Evolutionary conservation across 2,888 invertebrate genomes (phyloP).

Genomic region (Melanostoma scalare): DNA sequence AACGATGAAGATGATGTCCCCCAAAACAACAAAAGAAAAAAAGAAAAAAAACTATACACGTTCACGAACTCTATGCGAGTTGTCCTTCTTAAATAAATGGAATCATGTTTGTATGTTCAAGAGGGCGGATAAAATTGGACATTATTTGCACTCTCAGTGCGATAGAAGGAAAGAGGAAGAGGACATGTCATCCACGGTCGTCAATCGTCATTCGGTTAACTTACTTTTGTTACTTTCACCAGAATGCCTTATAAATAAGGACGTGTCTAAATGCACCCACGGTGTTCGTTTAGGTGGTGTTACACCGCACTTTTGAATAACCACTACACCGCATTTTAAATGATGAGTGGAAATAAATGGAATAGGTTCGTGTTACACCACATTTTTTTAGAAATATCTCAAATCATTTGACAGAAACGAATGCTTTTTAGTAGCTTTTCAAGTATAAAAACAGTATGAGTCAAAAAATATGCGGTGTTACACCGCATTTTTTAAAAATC

Average conservation of each 20-base stretch:
- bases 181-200: conserved; percentile 12
- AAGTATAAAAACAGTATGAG: too few relatives aligned
- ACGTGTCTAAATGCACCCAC: too few relatives aligned
- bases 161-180: conserved; percentile 20
- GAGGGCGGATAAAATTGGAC: conserved; percentile 80
- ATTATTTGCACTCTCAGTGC: conserved; percentile 68
- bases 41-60: conserved; percentile 16
- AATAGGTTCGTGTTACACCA: too few relatives aligned
- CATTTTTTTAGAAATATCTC: too few relatives aligned
- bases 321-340: too few relatives aligned
- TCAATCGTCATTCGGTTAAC: conserved; percentile 28
- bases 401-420: too few relatives aligned
- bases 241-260: conserved; percentile 9
- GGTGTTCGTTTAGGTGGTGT: too few relatives aligned
- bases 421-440: too few relatives aligned
- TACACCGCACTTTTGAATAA: too few relatives aligned
- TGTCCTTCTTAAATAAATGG: conserved; percentile 59
- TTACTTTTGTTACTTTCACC: conserved; percentile 47
- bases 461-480: too few relatives aligned
- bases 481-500: too few relatives aligned
- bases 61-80: conserved; percentile 22
- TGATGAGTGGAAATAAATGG: too few relatives aligned
- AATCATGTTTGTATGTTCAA: conserved; percentile 77
- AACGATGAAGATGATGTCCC: conserved; percentile 27
- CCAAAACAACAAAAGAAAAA: neutral